Percentiles rank a stretch among this genome's conserved stretches.
Evolutionary conservation across 2,113 vertebrate species (phyloP).

Genomic region (Ovibos moschatus): DNA sequence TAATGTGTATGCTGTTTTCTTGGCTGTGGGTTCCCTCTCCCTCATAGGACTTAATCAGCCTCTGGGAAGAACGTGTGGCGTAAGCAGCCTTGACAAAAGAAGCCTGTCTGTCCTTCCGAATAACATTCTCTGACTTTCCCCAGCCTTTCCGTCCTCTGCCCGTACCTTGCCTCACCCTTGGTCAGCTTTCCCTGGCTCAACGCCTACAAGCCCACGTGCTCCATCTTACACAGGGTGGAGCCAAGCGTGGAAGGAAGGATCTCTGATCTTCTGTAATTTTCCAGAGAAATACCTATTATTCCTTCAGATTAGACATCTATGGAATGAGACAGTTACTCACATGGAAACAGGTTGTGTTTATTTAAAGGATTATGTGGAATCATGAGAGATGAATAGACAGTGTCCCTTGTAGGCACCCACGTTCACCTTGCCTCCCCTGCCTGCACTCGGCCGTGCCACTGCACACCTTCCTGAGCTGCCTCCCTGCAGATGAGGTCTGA

Average conservation of each 20-base stretch:
- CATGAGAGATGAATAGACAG: neutral
- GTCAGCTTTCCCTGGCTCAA: neutral
- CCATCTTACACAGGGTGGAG: accelerated
- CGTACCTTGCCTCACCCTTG: neutral
- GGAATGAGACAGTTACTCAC: neutral
- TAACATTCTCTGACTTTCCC: neutral
- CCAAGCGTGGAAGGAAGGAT: neutral
- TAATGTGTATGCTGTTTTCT: neutral
- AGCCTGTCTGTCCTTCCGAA: neutral
- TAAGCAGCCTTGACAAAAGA: neutral
- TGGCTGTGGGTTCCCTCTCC: neutral
- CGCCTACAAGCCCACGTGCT: neutral
- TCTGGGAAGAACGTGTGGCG: neutral
- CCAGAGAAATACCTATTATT: neutral
- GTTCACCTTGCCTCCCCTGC: neutral
- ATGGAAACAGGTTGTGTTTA: neutral
- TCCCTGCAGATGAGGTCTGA: neutral
- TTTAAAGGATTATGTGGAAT: neutral
- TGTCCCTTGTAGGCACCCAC: neutral
- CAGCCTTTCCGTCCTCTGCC: neutral
- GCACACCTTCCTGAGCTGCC: neutral
- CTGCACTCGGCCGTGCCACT: accelerated
- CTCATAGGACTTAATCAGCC: neutral
- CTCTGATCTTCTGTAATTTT: neutral
- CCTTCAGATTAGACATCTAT: neutral